Evolutionary conservation across 2,113 vertebrate species (phyloP).

Genomic region (Eira barbara): DNA sequence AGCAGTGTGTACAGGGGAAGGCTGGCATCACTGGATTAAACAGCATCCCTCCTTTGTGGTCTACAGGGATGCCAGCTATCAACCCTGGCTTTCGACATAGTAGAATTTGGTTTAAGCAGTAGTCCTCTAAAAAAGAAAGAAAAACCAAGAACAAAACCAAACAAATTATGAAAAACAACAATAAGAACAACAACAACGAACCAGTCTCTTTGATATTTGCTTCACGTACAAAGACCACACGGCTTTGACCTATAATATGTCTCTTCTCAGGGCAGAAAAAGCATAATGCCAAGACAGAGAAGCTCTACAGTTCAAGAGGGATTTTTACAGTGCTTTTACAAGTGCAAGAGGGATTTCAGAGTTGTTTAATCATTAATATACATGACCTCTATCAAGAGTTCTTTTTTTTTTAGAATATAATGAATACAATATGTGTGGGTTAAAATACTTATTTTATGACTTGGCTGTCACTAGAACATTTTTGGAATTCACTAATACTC

Average conservation of each 20-base stretch:
- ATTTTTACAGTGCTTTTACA: not conserved
- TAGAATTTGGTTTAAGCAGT: not conserved
- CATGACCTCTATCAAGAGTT: slow-evolving; percentile 49
- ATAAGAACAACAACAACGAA: not conserved
- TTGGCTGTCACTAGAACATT: slow-evolving; percentile 58
- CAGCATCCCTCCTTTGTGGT: not conserved
- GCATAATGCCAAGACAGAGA: slow-evolving; percentile 8
- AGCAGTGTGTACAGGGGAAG: not conserved
- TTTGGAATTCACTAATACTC: slow-evolving; percentile 62
- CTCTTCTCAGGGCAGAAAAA: slow-evolving; percentile 18
- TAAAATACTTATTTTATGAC: slow-evolving; percentile 70
- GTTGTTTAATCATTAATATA: slow-evolving; percentile 50
- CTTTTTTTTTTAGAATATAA: slow-evolving; percentile 54
- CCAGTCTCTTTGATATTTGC: not conserved
- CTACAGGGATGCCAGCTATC: not conserved
- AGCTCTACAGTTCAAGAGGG: not conserved
- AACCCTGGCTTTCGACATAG: not conserved
- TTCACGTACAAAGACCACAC: not conserved
- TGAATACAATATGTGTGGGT: slow-evolving; percentile 64
- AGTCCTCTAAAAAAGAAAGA: not conserved
- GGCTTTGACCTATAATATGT: not conserved
- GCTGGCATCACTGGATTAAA: not conserved
- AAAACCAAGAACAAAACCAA: not conserved
- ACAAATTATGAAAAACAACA: not conserved
- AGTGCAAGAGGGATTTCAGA: slow-evolving; percentile 28